phyloP scores from a whole-genome alignment of 1,140 invertebrate genomes.

The Drosophila serrata region DNA sequence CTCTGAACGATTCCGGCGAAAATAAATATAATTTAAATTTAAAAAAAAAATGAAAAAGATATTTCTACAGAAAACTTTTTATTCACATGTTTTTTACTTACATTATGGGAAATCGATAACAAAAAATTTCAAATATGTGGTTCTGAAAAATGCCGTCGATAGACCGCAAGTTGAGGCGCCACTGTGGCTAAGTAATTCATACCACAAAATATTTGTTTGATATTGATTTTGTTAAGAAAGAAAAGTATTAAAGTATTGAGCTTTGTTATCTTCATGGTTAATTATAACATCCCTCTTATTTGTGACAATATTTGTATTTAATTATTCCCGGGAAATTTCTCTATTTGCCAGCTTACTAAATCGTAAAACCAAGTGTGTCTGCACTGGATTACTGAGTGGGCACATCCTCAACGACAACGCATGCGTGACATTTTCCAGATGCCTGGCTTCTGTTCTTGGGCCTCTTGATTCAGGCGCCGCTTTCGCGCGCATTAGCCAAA shows the following conservation, averaged over 20 bases:
- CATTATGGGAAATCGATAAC: neutral
- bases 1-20: no score
- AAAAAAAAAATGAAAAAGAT: no score
- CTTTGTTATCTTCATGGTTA: neutral
- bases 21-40: no score
- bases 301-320: no score
- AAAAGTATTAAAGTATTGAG: neutral
- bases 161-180: neutral
- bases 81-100: neutral
- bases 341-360: constrained; percentile 22
- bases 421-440: constrained; percentile 79
- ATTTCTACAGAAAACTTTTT: no score
- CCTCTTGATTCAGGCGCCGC: constrained; percentile 68
- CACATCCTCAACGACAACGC: constrained; percentile 51
- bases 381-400: constrained; percentile 17
- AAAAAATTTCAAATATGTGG: neutral
- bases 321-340: constrained; percentile 8
- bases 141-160: neutral
- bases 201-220: neutral
- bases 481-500: constrained; percentile 56
- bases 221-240: neutral
- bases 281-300: neutral
- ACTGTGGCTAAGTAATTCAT: neutral
- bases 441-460: constrained; percentile 17
- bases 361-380: constrained; percentile 20